A percentile compares a stretch with the other conserved stretches of the same genome.
phyloP scores from a whole-genome alignment of 2,888 invertebrate genomes.

The Ennomos fuscantarius region DNA sequence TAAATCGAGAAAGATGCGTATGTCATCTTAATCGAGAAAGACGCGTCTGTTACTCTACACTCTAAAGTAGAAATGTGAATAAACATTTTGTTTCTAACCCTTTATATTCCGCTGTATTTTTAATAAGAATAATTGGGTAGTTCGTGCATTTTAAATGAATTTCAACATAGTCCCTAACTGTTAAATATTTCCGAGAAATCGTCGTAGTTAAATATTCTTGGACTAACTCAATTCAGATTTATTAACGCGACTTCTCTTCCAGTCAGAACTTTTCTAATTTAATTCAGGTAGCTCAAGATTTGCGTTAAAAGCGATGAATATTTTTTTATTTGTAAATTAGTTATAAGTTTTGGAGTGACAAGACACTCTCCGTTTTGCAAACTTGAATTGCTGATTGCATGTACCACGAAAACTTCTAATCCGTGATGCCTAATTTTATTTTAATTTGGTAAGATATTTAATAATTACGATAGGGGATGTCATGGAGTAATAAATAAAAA shows the following conservation, averaged over 20 bases:
- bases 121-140: background rate
- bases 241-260: conserved; percentile 28
- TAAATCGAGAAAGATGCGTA: too few species aligned
- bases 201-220: conserved; percentile 30
- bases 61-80: too few species aligned
- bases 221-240: conserved; percentile 26
- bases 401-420: too few species aligned
- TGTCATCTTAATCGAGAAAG: too few species aligned
- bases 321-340: conserved; percentile 15
- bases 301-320: conserved; percentile 13
- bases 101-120: too few species aligned
- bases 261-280: conserved; percentile 30
- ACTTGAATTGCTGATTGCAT: background rate
- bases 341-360: background rate
- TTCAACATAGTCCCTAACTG: conserved; percentile 9
- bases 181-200: conserved; percentile 26
- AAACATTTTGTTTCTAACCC: too few species aligned
- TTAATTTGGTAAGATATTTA: too few species aligned
- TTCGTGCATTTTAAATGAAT: conserved; percentile 20
- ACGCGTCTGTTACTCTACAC: too few species aligned
- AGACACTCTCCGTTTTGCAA: background rate
- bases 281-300: conserved; percentile 19
- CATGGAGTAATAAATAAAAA: too few species aligned
- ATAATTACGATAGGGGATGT: too few species aligned
- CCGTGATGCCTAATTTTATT: too few species aligned